These are phyloP conservation scores for Drosophila aldrichi DNA, from an alignment of 2,888 invertebrate genomes.

Conservation along the genomic window DNA sequence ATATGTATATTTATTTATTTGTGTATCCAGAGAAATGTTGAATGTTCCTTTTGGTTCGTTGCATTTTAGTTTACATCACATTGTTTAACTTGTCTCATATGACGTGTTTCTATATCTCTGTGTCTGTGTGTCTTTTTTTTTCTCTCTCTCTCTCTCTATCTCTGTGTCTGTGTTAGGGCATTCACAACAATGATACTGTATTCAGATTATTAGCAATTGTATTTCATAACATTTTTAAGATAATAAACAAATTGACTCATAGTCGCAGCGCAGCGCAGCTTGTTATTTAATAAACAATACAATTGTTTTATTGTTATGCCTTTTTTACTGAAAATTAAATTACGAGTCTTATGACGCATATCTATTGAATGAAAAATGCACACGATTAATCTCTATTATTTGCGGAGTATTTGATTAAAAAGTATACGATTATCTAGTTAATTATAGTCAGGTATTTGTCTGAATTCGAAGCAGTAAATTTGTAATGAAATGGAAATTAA, in stretches of 20 bases:
- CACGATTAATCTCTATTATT: constrained; percentile 4
- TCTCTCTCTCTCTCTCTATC: background rate
- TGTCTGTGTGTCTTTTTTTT: no score
- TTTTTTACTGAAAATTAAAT: background rate
- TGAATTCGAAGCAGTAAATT: background rate
- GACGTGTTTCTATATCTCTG: constrained; percentile 1
- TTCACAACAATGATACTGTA: constrained; percentile 15
- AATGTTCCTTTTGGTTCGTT: constrained; percentile 7
- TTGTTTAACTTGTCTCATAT: constrained; percentile 14
- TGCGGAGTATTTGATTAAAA: background rate
- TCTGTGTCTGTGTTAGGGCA: background rate
- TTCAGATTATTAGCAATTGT: constrained; percentile 27
- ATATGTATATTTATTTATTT: background rate
- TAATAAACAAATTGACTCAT: constrained; percentile 39
- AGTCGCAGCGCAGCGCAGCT: background rate
- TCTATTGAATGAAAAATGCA: constrained; percentile 14
- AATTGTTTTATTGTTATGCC: constrained; percentile 7
- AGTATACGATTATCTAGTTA: background rate
- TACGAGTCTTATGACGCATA: constrained; percentile 25
- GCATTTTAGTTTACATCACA: constrained; percentile 20
- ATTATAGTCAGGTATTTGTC: background rate
- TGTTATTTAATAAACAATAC: constrained; percentile 29
- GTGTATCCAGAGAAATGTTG: constrained; percentile 18
- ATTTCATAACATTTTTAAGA: constrained; percentile 21
- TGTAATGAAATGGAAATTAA: background rate